Base-by-base conservation (phyloP, 1,140 invertebrate species). In the Lepidurus couesii region DNA sequence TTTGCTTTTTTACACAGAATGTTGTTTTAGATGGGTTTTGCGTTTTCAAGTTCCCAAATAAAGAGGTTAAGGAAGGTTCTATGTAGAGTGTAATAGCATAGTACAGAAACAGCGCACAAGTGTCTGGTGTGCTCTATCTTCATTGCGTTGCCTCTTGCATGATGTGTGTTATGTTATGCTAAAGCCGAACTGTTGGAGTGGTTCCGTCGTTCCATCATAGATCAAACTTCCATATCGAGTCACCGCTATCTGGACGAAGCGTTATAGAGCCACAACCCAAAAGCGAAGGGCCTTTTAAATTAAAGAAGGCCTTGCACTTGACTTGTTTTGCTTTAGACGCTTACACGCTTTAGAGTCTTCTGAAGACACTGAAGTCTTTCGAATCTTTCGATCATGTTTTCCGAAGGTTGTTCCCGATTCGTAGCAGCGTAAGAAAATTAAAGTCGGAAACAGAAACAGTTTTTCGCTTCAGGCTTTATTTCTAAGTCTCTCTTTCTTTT, bases 161-260 rank as follows among this genome's bases (percentile, higher is more conserved):
- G 24, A 24, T 24, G 24, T 24, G 24, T 34, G 34, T 2, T 34
- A 3, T 34, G 34, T 34, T 34, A 34, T 34, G 34, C 3, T 34
- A 3, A 34, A 34, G 34, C 34, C 26, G 26, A 26, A 26, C 34
- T 34, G 34, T 34, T 34, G 34, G 34, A 34, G 34, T 34, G 34
- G 34, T 34, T 34, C 34, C 34, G 34, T 34, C 34, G 34, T 34
- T 65, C 53, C 13, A 65, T 65, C 53, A 65, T 65, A 65, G 53
- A 65, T 65, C 53, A 65, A 65, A 65, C 53, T n/a, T 21, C 53
- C 16, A 11, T n/a, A 65, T 7, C 16, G 53, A 65, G 53, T 65
- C 53, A 65, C 53, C 53, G 53, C 53, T 65, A 65, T 65, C 53
- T 65, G 53, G 53, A 11, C 53, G 16, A 65, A 65, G 21, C 10